Percentiles rank a stretch among this genome's conserved stretches.
Conservation (phyloP, 2,113 vertebrate genomes). For the Nothobranchius kuhntae region DNA sequence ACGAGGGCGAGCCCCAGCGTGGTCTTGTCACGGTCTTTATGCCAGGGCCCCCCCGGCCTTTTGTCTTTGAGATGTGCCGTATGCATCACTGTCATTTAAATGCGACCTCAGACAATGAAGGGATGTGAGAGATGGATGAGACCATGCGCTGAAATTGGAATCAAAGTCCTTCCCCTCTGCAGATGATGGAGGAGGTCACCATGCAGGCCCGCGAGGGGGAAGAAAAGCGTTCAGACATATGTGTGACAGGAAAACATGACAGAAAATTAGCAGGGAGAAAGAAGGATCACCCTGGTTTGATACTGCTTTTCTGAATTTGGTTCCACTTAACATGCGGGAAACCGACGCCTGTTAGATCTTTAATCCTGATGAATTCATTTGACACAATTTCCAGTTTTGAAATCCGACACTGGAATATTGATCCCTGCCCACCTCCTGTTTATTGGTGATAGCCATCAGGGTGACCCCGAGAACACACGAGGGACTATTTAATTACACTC, state of each 20-base stretch:
- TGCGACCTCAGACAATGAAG: conserved; percentile 58
- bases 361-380: not conserved
- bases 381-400: conserved; percentile 42
- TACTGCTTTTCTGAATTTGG: not conserved
- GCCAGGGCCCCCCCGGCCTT: conserved; percentile 51
- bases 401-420: conserved; percentile 58
- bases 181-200: conserved; percentile 68
- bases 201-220: conserved; percentile 24
- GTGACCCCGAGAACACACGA: conserved; percentile 61
- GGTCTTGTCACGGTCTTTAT: conserved; percentile 46
- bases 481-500: conserved; percentile 73
- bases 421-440: conserved; percentile 55
- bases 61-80: conserved; percentile 65
- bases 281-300: conserved; percentile 17
- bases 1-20: conserved; percentile 6
- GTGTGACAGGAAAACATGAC: conserved; percentile 50
- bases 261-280: conserved; percentile 28
- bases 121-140: conserved; percentile 67
- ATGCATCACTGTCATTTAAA: conserved; percentile 75
- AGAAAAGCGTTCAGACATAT: conserved; percentile 17
- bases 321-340: not conserved
- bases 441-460: conserved; percentile 61
- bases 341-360: not conserved
- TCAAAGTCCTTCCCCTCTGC: conserved; percentile 63
- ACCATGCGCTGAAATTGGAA: conserved; percentile 55